Evolutionary conservation across 2,797 vertebrate species (phyloP).

Genomic region (Melanotaenia pygmaea): DNA sequence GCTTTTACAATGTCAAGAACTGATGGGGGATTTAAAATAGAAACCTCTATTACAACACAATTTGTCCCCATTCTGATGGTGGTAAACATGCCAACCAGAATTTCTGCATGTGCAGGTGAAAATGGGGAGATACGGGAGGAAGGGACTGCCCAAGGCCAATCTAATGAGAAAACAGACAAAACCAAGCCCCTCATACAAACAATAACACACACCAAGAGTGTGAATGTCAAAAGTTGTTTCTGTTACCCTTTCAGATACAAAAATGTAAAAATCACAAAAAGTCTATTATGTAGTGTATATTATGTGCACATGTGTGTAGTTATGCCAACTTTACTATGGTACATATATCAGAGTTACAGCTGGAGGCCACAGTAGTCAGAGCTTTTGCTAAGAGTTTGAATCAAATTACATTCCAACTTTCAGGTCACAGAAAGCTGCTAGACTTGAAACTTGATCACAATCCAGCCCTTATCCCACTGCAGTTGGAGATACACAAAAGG

Average conservation of each 20-base stretch:
- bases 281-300: slow-evolving; percentile 3
- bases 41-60: background rate
- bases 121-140: slow-evolving; percentile 36
- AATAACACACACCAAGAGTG: slow-evolving; percentile 59
- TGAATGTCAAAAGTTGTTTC: slow-evolving; percentile 54
- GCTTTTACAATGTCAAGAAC: slow-evolving; percentile 22
- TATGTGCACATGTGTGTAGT: background rate
- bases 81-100: slow-evolving; percentile 29
- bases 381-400: slow-evolving; percentile 55
- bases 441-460: slow-evolving; percentile 59
- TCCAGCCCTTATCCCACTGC: slow-evolving; percentile 20
- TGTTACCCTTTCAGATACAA: background rate
- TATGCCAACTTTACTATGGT: slow-evolving; percentile 49
- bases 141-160: slow-evolving; percentile 59
- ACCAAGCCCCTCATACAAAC: slow-evolving; percentile 51
- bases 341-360: slow-evolving; percentile 64
- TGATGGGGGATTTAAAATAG: slow-evolving; percentile 4
- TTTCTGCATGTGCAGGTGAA: slow-evolving; percentile 49
- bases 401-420: slow-evolving; percentile 67
- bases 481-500: background rate
- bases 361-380: slow-evolving; percentile 58
- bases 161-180: slow-evolving; percentile 53
- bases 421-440: slow-evolving; percentile 30
- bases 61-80: slow-evolving; percentile 5
- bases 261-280: background rate